Conservation (phyloP, 2,113 vertebrate species). For the Lipotes vexillifer region DNA sequence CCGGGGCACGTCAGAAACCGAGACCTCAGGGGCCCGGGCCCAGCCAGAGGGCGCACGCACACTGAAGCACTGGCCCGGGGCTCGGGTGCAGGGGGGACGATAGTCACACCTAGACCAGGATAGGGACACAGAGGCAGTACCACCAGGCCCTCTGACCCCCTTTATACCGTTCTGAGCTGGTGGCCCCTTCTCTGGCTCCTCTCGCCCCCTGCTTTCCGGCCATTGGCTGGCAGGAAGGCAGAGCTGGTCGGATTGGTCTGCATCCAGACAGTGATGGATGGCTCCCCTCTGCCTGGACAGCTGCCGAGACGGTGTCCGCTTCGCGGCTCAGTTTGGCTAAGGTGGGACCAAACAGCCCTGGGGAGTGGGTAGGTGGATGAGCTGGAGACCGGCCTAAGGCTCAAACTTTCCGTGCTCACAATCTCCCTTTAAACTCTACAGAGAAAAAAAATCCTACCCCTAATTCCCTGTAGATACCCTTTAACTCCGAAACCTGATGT, state of each 20-base stretch:
- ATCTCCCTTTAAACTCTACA: neutral
- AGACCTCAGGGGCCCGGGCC: neutral
- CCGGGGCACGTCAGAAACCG: neutral
- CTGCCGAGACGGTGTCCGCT: neutral
- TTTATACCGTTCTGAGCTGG: neutral
- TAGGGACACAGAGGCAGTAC: accelerated
- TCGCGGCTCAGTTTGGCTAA: accelerated
- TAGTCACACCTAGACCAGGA: neutral
- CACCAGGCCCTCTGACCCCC: accelerated
- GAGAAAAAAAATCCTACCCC: neutral
- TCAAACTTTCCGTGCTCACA: neutral
- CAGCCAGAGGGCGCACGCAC: neutral
- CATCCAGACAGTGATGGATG: slow-evolving; percentile 43
- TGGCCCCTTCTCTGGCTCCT: neutral
- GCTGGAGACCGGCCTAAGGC: accelerated
- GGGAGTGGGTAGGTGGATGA: accelerated
- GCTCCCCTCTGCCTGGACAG: neutral
- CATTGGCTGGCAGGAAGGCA: slow-evolving; percentile 40
- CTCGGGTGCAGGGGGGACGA: neutral
- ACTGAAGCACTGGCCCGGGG: neutral
- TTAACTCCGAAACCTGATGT: neutral
- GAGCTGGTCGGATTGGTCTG: slow-evolving; percentile 41
- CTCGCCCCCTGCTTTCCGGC: neutral
- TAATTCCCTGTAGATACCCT: neutral
- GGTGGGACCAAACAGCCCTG: neutral